Evolutionary conservation across 1,140 invertebrate species (phyloP).

Genomic region (Macrotrachela quadricornifera): DNA sequence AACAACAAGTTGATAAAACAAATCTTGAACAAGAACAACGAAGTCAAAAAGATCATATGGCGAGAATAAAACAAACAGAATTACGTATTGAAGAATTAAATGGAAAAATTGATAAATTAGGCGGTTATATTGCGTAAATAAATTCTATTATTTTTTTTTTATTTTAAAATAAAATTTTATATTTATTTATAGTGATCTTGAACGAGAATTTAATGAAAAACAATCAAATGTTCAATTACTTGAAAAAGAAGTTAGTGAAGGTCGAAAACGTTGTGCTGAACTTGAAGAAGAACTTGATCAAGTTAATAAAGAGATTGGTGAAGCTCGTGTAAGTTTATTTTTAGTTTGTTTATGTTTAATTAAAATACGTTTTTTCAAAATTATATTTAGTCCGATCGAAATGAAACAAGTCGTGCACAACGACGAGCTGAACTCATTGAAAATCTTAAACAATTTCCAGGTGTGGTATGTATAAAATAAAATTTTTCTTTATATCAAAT

Average conservation of each 20-base stretch:
- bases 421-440: constrained; percentile 96
- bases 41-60: constrained; percentile 66
- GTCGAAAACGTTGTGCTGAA: constrained; percentile 62
- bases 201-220: constrained; percentile 42
- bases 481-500: too few species aligned
- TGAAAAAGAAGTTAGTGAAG: constrained; percentile 55
- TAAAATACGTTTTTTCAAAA: too few species aligned
- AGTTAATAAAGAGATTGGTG: constrained; percentile 72
- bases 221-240: too few species aligned
- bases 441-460: constrained; percentile 78
- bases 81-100: constrained; percentile 76
- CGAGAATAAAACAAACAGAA: constrained; percentile 63
- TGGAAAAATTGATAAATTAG: constrained; percentile 74
- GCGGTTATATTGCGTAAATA: constrained; percentile 60
- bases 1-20: constrained; percentile 91
- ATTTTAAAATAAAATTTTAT: not conserved
- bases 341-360: too few species aligned
- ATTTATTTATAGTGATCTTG: constrained; percentile 37
- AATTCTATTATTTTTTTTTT: not conserved
- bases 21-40: constrained; percentile 66
- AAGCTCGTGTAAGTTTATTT: constrained; percentile 39
- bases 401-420: constrained; percentile 80
- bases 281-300: constrained; percentile 65
- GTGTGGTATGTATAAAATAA: constrained; percentile 48
- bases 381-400: constrained; percentile 43